Evolutionary conservation across 2,113 vertebrate genomes (phyloP), one percentile per base, ranked within the genome.

Genomic region (Phalacrocorax carbo): DNA sequence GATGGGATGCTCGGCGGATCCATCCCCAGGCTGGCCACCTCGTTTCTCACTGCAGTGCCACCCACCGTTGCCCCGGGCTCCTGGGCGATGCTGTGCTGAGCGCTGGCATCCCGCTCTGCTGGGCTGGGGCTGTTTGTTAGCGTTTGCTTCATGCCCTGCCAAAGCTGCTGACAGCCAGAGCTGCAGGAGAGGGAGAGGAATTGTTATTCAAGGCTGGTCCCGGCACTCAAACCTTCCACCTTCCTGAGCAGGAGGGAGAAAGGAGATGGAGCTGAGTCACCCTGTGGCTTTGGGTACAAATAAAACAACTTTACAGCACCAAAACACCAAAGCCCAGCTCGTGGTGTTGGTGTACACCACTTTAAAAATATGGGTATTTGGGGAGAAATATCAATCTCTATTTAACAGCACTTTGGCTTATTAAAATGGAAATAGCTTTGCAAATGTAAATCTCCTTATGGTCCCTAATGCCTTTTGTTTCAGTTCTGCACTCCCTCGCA

Each of bases 321-420:
- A 42, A 48, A 91, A 75, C 64, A 19, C 38, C 77, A 86, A 71
- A 78, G 44, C 77, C 55, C 54, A 5, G 61, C 78, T 52, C 0
- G 0, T 30, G 73, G 19, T 75, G 60, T 40, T 76, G 91, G 64
- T 91, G 48, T 71, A 89, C 96, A 96, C 60, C 60, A 22, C 72
- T 62, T 91, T 16, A 75, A 83, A 95, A 82, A 64, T 70, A 94
- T 68, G 92, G 34, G 95, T 88, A 78, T 68, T 92, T 78, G 83
- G 96, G 96, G 94, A 95, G 92, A 94, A 95, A 96, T 92, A 96
- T 83, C 95, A 82, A 94, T 95, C 91, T 96, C 94, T 93, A 82
- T 96, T 96, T 96, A 96, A 78, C 88, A 68, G 95, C 92, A 34
- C 95, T 95, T 86, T 83, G 90, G 86, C 94, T 86, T 93, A 94